Base-by-base conservation (phyloP, 2,888 invertebrate genomes). In the Epirrhoe alternata region DNA sequence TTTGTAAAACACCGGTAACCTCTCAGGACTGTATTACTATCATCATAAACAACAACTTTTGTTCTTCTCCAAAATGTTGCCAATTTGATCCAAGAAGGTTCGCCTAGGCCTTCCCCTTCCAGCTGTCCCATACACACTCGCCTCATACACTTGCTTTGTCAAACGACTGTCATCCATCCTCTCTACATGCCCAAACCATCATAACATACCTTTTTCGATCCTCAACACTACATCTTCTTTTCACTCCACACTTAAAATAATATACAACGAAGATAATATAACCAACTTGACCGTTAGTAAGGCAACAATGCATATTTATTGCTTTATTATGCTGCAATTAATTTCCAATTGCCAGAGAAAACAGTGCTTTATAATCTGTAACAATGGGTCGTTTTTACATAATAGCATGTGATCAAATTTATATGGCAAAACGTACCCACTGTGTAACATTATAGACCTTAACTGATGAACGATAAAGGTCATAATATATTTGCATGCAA, bases 241-340 rank as follows among this genome's bases (percentile, higher is more conserved):
- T n/a, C n/a, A n/a, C n/a, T n/a, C n/a, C n/a, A n/a, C n/a, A 38
- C 38, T 38, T 10, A 38, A 38, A 38, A 38, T 42, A 42, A 12
- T 2, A 10, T 2, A 5, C 4, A 12, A 42, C 38, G 4, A 12
- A 42, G 38, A 42, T n/a, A n/a, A n/a, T 12, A 0, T 35, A 35
- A 35, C 7, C 35, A 35, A 35, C 7, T 10, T 35, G 8, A 12
- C 38, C 12, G 30, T n/a, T 51, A n/a, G 24, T 10, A 51, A 51
- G 8, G 17, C 49, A 50, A 50, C 30, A 51, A 30, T 17, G 30
- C 30, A 51, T 51, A 8, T 30, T 51, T 51, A 51, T 24, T 31
- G 3, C 31, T 33, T 2, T 33, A 31, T 33, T 24, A 24, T n/a
- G 51, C 8, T 31, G 52, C 31, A 14, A 52, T 33, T 31, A 33